Base-by-base conservation (phyloP, 1,140 invertebrate species). In the Octopus sinensis region DNA sequence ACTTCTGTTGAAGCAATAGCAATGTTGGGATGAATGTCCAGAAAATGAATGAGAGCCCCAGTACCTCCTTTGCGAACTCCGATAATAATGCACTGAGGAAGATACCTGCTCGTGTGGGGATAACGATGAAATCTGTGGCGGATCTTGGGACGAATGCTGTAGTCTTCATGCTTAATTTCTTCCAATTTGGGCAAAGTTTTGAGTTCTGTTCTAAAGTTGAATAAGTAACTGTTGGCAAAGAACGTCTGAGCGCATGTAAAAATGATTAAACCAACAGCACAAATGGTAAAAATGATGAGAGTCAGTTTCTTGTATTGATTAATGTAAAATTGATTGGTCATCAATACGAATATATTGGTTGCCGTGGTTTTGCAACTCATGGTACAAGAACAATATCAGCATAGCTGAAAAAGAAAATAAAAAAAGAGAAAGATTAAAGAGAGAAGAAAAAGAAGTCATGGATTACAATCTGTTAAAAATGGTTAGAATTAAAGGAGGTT, bases 31-130 rank as follows among this genome's bases (percentile, higher is more conserved):
- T 91, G 90, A 23, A 92, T 83, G 53, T 87, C 83, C 7, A 91
- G 84, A 71, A 89, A 90, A 73, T 89, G 85, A 4, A 91, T 82
- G 53, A 92, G 85, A 17, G 91, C 91, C 53, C 90, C 81, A 0
- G 91, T 91, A 10, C 91, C 91, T 43, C 89, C 90, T 84, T 91
- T 91, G 17, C 90, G 82, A 23, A 89, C 91, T 62, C 91, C 91
- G 30, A 91, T 90, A 30, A 91, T 90, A 79, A 89, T 88, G 54
- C 84, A 86, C 52, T 87, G 84, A 4, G 88, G 88, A 4, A 89
- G 84, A 3, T 82, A 76, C 30, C 83, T 68, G 68, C 77, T 53
- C 43, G 82, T 77, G 53, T 79, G 17, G 54, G 13, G 23, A 4
- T 79, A 54, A 53, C 81, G 54, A 6, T 13, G 68, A 73, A 73